Evolutionary conservation across 2,888 invertebrate genomes (phyloP).

Genomic region (Pristionchus entomophagus): DNA sequence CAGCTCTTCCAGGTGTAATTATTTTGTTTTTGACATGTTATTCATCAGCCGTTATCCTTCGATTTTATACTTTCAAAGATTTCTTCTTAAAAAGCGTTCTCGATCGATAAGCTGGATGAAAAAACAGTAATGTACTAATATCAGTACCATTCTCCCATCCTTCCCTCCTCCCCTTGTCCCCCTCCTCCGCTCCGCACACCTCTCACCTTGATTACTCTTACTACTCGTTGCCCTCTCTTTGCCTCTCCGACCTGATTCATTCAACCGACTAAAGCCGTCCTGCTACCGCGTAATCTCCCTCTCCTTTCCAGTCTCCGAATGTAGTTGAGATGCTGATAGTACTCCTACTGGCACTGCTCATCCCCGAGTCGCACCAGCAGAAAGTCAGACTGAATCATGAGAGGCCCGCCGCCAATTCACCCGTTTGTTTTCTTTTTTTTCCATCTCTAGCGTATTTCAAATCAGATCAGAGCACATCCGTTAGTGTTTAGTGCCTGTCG

Average conservation of each 20-base stretch:
- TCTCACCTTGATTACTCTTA: constrained; percentile 41
- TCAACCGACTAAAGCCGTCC: neutral
- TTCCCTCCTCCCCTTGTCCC: neutral
- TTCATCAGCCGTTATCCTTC: neutral
- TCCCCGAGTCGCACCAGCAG: neutral
- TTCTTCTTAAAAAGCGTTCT: too few relatives aligned
- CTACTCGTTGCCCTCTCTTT: neutral
- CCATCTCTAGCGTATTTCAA: too few relatives aligned
- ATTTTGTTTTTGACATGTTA: neutral
- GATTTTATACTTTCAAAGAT: neutral
- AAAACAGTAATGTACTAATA: too few relatives aligned
- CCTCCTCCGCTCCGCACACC: neutral
- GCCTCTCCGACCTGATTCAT: neutral
- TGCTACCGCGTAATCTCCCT: neutral
- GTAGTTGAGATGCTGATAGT: constrained; percentile 19
- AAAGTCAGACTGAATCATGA: neutral
- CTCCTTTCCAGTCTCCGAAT: neutral
- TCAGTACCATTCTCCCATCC: too few relatives aligned
- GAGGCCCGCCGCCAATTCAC: neutral
- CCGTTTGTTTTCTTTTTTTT: neutral
- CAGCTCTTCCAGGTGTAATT: neutral
- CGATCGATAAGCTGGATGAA: too few relatives aligned
- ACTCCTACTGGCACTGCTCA: neutral
- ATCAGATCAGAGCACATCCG: too few relatives aligned
- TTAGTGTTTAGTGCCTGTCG: too few relatives aligned